phyloP scores from a whole-genome alignment of 2,113 vertebrate species.

The Brachyhypopomus occidentalis region DNA sequence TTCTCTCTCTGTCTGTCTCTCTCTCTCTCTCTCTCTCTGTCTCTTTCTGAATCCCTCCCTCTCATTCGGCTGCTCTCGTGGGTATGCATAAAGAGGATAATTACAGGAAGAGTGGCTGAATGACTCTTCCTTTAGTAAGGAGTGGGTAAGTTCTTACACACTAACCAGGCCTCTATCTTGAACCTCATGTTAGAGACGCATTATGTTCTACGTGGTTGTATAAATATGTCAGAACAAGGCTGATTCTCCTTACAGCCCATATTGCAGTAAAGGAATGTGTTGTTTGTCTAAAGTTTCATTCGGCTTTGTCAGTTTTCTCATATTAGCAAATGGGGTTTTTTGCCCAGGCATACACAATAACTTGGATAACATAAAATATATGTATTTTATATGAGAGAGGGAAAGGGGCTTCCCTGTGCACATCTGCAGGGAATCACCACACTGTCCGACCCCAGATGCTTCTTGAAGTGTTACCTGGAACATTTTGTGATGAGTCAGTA shows the following conservation, averaged over 20 bases:
- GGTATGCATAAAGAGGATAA: slow-evolving; percentile 63
- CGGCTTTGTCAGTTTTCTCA: too few relatives aligned
- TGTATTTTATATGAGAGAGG: too few relatives aligned
- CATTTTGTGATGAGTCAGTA: too few relatives aligned
- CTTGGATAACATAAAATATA: too few relatives aligned
- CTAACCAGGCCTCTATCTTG: slow-evolving; percentile 31
- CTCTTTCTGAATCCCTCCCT: slow-evolving; percentile 1
- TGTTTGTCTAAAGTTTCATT: neutral
- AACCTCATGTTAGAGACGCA: neutral
- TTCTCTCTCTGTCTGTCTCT: slow-evolving; percentile 13
- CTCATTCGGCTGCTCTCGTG: slow-evolving; percentile 28
- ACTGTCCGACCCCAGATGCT: too few relatives aligned
- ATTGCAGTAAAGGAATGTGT: neutral
- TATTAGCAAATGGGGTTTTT: too few relatives aligned
- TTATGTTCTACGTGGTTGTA: neutral
- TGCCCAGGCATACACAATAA: too few relatives aligned
- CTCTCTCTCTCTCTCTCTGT: neutral
- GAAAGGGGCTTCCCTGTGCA: too few relatives aligned
- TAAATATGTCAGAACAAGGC: neutral
- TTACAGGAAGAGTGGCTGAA: slow-evolving; percentile 74
- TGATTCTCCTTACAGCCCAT: neutral
- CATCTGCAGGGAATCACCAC: too few relatives aligned
- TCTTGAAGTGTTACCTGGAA: too few relatives aligned
- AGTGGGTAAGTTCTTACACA: slow-evolving; percentile 68
- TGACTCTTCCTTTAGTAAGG: slow-evolving; percentile 70